phyloP scores from a whole-genome alignment of 2,888 invertebrate species.

The Melanostoma mellinum region DNA sequence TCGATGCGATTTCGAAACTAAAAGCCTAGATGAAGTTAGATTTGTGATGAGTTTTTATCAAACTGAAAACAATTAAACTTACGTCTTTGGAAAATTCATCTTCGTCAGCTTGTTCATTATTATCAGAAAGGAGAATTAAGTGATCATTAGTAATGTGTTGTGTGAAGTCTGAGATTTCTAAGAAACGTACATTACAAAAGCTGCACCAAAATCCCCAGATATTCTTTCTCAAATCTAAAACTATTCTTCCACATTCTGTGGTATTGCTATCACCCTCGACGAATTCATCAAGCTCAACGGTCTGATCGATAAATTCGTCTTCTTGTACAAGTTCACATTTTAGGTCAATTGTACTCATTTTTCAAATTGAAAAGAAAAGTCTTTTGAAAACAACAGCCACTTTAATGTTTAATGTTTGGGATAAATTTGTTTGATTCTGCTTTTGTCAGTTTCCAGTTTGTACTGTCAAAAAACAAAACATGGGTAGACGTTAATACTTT shows the following conservation, averaged over 20 bases:
- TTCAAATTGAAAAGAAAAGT: not conserved
- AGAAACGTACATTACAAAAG: conserved; percentile 36
- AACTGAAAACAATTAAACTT: not conserved
- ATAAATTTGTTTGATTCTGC: too few species aligned
- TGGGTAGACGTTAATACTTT: too few species aligned
- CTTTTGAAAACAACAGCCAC: too few species aligned
- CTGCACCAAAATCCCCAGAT: conserved; percentile 34
- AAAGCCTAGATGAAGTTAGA: not conserved
- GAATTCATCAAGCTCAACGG: conserved; percentile 1
- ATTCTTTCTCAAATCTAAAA: conserved; percentile 36
- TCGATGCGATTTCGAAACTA: conserved; percentile 16
- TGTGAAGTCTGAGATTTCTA: conserved; percentile 22
- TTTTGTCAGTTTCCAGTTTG: too few species aligned
- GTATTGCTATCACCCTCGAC: not conserved
- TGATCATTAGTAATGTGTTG: conserved; percentile 35
- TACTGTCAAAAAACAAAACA: too few species aligned
- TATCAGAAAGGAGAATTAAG: not conserved
- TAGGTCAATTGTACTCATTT: conserved; percentile 36
- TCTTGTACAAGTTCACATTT: conserved; percentile 25
- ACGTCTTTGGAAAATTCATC: not conserved
- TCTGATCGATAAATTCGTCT: not conserved
- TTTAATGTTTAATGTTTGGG: too few species aligned
- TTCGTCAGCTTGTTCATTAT: conserved; percentile 13
- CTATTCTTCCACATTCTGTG: conserved; percentile 44
- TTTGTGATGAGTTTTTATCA: not conserved